phyloP scores from a whole-genome alignment of 1,140 invertebrate species.

The Ylistrum balloti region DNA sequence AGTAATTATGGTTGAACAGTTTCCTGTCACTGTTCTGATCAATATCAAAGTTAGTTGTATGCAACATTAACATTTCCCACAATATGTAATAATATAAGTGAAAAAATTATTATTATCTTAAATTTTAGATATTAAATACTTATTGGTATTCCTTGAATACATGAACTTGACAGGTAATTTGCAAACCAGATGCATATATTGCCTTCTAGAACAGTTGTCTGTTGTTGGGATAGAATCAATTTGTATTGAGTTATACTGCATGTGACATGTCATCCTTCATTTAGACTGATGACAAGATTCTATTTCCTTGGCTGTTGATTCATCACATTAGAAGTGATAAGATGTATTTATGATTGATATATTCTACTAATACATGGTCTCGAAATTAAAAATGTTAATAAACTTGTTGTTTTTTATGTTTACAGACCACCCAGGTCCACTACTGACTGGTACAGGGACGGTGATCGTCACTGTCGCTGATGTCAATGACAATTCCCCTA shows the following conservation, averaged over 20 bases:
- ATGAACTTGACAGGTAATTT: conserved; percentile 1
- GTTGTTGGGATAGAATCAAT: not conserved
- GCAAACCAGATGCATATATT: not conserved
- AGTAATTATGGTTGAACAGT: too few species aligned
- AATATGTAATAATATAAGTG: not conserved
- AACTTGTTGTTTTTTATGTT: conserved; percentile 43
- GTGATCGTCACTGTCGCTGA: conserved; percentile 89
- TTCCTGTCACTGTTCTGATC: conserved; percentile 6
- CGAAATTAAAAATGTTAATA: not conserved
- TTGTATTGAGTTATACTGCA: not conserved
- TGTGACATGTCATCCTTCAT: not conserved
- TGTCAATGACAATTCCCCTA: conserved; percentile 91
- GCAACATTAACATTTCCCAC: not conserved
- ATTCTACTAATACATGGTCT: not conserved
- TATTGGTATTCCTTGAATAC: not conserved
- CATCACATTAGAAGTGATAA: not conserved
- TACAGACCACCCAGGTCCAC: conserved; percentile 88
- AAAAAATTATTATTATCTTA: not conserved
- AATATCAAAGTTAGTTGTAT: not conserved
- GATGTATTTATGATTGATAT: not conserved
- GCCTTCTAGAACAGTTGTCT: not conserved
- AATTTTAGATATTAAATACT: not conserved
- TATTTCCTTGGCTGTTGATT: not conserved
- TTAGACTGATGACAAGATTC: conserved; percentile 7
- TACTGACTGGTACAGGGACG: conserved; percentile 89